A percentile compares a stretch with the other conserved stretches of the same genome.
Conservation (phyloP, 2,888 invertebrate species). For the Nomada flava region DNA sequence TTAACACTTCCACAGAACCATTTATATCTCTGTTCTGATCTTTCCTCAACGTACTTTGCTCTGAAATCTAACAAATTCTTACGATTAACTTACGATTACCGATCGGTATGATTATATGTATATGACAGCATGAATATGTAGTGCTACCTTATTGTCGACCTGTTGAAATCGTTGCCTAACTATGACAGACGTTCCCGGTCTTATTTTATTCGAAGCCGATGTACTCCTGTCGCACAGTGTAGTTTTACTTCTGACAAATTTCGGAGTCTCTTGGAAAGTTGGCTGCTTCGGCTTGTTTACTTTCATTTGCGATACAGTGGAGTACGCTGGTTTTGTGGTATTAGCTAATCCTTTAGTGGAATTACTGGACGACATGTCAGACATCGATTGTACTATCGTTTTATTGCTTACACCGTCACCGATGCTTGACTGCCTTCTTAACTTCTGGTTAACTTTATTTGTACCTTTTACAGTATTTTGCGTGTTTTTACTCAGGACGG, state of each 20-base stretch:
- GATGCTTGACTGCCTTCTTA: conserved; percentile 43
- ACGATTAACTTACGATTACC: neutral
- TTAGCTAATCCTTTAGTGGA: conserved; percentile 53
- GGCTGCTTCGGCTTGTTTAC: conserved; percentile 44
- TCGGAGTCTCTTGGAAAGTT: conserved; percentile 71
- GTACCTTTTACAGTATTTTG: conserved; percentile 49
- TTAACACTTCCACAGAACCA: conserved; percentile 78
- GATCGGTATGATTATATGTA: neutral
- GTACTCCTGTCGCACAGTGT: conserved; percentile 76
- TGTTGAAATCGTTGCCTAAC: conserved; percentile 74
- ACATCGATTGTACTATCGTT: conserved; percentile 44
- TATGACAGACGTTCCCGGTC: conserved; percentile 78
- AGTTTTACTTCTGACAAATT: conserved; percentile 80
- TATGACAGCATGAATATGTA: no score
- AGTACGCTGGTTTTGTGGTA: conserved; percentile 82
- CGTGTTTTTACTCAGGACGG: conserved; percentile 30
- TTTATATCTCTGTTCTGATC: conserved; percentile 76
- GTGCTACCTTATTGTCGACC: conserved; percentile 67
- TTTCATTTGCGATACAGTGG: conserved; percentile 83
- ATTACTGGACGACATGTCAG: conserved; percentile 49
- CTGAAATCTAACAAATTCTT: conserved; percentile 58
- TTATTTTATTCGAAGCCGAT: conserved; percentile 67
- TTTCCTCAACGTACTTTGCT: conserved; percentile 56
- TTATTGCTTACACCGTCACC: conserved; percentile 61
- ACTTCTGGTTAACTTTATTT: conserved; percentile 57